These are phyloP conservation scores for Aptenodytes patagonicus DNA, from an alignment of 2,113 vertebrate genomes.

Conservation along the genomic window DNA sequence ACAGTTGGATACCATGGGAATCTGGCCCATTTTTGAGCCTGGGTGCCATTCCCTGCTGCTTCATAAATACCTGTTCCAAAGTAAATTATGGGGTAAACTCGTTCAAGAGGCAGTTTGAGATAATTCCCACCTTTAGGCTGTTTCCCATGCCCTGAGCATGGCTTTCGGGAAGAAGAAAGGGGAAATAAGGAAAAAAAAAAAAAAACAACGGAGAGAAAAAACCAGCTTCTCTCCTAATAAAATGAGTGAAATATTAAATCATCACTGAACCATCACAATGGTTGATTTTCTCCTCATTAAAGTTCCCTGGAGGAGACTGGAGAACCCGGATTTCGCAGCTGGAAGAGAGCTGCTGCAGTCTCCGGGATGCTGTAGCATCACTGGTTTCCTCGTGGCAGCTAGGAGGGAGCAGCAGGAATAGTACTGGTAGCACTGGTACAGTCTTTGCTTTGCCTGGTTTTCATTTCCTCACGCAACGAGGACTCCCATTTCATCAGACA, in stretches of 20 bases:
- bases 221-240: not conserved
- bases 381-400: not conserved
- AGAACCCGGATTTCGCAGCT: not conserved
- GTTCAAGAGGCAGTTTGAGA: not conserved
- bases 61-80: not conserved
- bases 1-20: not conserved
- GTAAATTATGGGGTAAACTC: not conserved
- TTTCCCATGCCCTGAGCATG: not conserved
- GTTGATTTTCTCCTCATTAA: not conserved
- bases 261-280: not conserved
- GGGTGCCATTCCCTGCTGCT: slow-evolving; percentile 16
- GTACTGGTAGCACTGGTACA: not conserved
- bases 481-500: not conserved
- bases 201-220: not conserved
- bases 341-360: not conserved
- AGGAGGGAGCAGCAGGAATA: not conserved
- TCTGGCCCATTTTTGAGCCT: not conserved
- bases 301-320: not conserved
- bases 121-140: not conserved
- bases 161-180: not conserved
- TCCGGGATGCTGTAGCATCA: not conserved
- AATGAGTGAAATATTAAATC: not conserved
- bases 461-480: not conserved
- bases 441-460: not conserved
- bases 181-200: not conserved